Percentiles rank a stretch among this genome's conserved stretches.
Evolutionary conservation across 2,888 invertebrate genomes (phyloP).

Genomic region (Rhamphomyia laevipes): DNA sequence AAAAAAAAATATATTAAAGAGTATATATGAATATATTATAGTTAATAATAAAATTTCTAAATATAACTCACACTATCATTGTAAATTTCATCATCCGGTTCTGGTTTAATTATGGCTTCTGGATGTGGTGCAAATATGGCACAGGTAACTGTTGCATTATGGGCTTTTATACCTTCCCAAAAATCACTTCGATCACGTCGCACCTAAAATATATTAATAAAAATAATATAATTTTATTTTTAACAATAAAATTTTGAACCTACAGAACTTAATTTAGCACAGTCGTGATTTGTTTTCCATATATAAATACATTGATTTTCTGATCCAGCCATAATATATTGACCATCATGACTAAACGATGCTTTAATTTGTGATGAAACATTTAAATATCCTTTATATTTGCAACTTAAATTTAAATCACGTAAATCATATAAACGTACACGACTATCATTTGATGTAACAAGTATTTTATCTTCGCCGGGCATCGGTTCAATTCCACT

Average conservation of each 20-base stretch:
- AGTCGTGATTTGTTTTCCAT: conserved; percentile 96
- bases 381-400: conserved; percentile 88
- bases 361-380: conserved; percentile 96
- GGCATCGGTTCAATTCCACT: conserved; percentile 97
- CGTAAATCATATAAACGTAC: conserved; percentile 91
- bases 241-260: conserved; percentile 7
- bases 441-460: conserved; percentile 96
- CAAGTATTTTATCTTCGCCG: conserved; percentile 86
- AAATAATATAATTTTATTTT: neutral
- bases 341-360: conserved; percentile 93
- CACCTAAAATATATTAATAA: conserved; percentile 35
- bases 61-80: conserved; percentile 26
- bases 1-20: conserved; percentile 9
- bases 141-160: conserved; percentile 91
- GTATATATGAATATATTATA: neutral
- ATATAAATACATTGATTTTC: conserved; percentile 97
- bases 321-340: conserved; percentile 93
- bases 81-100: conserved; percentile 43
- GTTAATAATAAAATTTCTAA: neutral
- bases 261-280: conserved; percentile 84
- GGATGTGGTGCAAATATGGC: conserved; percentile 98
- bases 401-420: conserved; percentile 89
- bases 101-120: conserved; percentile 69
- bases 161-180: conserved; percentile 95
- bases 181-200: conserved; percentile 91